Evolutionary conservation across 2,797 vertebrate genomes (phyloP).

Genomic region (Sebastes itinus): DNA sequence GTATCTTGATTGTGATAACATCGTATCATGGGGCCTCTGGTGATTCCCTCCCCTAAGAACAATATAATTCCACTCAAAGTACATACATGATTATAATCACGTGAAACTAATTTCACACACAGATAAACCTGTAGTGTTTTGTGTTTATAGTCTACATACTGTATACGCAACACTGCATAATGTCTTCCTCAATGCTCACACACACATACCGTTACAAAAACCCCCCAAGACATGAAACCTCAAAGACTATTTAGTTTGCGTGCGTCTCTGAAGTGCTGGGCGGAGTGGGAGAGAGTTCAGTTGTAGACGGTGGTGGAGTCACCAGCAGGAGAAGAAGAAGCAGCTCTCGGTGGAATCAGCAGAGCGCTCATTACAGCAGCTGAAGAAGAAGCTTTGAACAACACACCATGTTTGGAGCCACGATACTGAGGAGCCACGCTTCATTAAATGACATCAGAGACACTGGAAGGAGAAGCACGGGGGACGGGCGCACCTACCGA

Average conservation of each 20-base stretch:
- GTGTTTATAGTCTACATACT: background rate
- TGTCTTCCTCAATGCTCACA: background rate
- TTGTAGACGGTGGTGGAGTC: constrained; percentile 36
- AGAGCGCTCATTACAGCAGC: constrained; percentile 59
- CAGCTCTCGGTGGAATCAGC: constrained; percentile 44
- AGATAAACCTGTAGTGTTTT: background rate
- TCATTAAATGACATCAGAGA: constrained; percentile 54
- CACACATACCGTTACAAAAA: background rate
- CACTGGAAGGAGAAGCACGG: background rate
- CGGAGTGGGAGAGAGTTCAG: constrained; percentile 47
- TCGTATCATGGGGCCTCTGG: no score
- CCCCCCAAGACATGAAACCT: constrained; percentile 40
- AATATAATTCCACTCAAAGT: background rate
- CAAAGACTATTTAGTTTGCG: constrained; percentile 45
- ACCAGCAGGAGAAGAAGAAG: constrained; percentile 17
- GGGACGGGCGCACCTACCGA: background rate
- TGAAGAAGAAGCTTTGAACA: constrained; percentile 48
- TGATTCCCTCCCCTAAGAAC: background rate
- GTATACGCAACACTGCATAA: background rate
- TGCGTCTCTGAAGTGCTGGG: constrained; percentile 36
- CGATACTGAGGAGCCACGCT: constrained; percentile 13
- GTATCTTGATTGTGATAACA: no score
- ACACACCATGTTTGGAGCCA: constrained; percentile 17
- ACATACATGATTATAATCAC: background rate
- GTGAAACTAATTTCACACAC: background rate